Base-by-base conservation (phyloP, 2,888 invertebrate genomes). In the Candidula unifasciata region DNA sequence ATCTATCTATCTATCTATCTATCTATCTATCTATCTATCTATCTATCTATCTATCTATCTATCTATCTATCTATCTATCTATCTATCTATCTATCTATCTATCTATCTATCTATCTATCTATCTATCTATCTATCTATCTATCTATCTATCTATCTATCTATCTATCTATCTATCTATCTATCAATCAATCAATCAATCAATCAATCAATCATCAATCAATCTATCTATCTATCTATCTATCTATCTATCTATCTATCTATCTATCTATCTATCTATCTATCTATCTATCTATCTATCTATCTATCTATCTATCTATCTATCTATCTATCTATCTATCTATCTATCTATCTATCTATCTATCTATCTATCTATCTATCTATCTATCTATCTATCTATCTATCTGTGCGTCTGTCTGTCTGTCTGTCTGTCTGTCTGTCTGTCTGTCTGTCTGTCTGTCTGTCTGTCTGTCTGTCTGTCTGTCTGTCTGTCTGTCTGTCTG, bases 401-500 rank as follows among this genome's bases (percentile, higher is more conserved):
- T 52, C 44, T 44, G 5, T 44, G n/a, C n/a, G 44, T 44, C 44
- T 44, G 44, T 44, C 44, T 44, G 44, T 6, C 44, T 44, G 44
- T 10, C 44, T 10, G 44, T 6, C 44, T 44, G 10, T 44, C 44
- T 44, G 44, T 44, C 44, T 44, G 44, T 44, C 44, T 44, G 44
- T 44, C 44, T 44, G 44, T 35, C 44, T 33, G 57, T 64, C 35
- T 37, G 30, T 60, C 60, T 60, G 60, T 60, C 60, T 24, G 60
- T 60, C 60, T 24, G 33, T 69, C 69, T 69, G 69, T 69, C 69
- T 24, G 60, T 60, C 60, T 60, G 60, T 60, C 60, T 60, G 60
- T 60, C 60, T 16, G 60, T 60, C 60, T 3, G 60, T 60, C 60
- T 60, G 60, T 60, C 60, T 24, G 60, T 60, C 60, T n/a, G 60